Evolutionary conservation across 1,140 invertebrate genomes (phyloP), one percentile per base, ranked within the genome.

Genomic region (Rhizoglyphus robini): DNA sequence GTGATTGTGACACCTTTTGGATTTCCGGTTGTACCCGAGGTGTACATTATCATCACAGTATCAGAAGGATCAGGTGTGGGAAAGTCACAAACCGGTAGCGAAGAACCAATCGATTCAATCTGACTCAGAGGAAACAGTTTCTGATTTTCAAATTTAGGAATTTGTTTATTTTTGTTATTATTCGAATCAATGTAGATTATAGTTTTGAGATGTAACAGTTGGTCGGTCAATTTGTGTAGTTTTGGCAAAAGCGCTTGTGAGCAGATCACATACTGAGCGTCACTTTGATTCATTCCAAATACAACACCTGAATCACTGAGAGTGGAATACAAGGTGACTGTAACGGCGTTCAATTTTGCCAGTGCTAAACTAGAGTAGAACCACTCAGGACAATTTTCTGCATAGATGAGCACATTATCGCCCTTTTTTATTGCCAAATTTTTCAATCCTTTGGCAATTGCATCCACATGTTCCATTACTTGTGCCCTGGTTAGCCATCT

Each of bases 251-350:
- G 63, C 27, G 69, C 66, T 47, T 68, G 57, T 11, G 71, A 68
- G 8, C 74, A 73, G 61, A 77, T 63, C 18, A 75, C 54, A 63
- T 70, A 68, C 18, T 71, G 84, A 0, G 92, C 91, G 78, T 96
- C 90, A 4, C 93, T 96, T 80, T 98, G 91, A 75, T 94, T 96
- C 69, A 98, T 87, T 46, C 88, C 94, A 75, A 96, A 92, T 0
- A 88, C 83, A 54, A 99, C 87, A 4, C 92, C 95, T 5, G 98
- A 94, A 70, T 96, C 90, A 47, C 64, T 34, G 5, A 59, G 38
- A 18, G 23, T 66, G 5, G 65, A 67, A n/a, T 38, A 51, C 15
- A 68, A 47, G 13, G 48, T 67, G 5, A 57, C 48, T 2, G 30
- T 30, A 30, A 79, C 73, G 75, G 83, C 70, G 68, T 67, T 70